A percentile compares a stretch with the other conserved stretches of the same genome.
Conservation (phyloP, 2,113 vertebrate species). For the Paraplagusia blochii region DNA sequence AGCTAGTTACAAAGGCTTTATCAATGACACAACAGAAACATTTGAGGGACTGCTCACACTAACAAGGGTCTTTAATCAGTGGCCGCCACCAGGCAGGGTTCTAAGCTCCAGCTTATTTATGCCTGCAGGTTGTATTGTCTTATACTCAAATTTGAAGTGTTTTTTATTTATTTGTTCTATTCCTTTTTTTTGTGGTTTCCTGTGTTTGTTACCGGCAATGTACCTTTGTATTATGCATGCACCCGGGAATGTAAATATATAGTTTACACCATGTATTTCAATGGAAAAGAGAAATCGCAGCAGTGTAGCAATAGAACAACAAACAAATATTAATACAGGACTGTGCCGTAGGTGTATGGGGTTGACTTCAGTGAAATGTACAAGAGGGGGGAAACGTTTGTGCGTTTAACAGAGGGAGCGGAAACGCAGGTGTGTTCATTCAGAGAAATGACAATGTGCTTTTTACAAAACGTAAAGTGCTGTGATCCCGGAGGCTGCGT, state of each 20-base stretch:
- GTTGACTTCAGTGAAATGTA: background rate
- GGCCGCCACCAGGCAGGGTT: constrained; percentile 44
- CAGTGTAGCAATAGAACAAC: background rate
- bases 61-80: constrained; percentile 69
- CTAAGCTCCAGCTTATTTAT: constrained; percentile 37
- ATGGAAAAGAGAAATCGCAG: constrained; percentile 1
- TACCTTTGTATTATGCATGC: background rate
- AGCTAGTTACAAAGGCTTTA: constrained; percentile 64
- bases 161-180: constrained; percentile 4
- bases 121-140: constrained; percentile 27
- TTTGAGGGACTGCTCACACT: constrained; percentile 49
- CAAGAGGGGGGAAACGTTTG: background rate
- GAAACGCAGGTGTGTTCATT: constrained; percentile 18
- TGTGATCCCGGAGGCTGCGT: constrained; percentile 34
- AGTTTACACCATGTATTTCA: constrained; percentile 8
- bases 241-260: constrained; percentile 9
- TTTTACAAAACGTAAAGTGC: constrained; percentile 21
- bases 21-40: constrained; percentile 66
- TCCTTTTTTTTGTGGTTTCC: constrained; percentile 10
- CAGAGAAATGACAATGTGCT: background rate
- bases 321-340: constrained; percentile 22
- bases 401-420: constrained; percentile 1
- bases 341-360: background rate
- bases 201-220: constrained; percentile 7
- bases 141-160: constrained; percentile 15